Percentiles rank a stretch among this genome's conserved stretches.
phyloP scores from a whole-genome alignment of 2,888 invertebrate species.

The Metacarcinus magister region DNA sequence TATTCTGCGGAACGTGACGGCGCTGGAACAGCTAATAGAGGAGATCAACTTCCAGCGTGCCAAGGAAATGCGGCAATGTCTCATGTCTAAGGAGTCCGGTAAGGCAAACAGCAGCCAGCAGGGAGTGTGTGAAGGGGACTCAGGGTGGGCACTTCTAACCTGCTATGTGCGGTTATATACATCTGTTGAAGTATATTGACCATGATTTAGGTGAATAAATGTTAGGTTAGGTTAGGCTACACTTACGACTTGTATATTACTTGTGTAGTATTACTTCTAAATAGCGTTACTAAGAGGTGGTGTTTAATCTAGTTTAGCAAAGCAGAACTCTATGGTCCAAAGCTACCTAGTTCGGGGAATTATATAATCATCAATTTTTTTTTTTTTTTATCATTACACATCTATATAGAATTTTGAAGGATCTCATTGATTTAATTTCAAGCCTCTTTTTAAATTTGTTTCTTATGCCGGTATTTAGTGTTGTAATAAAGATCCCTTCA shows the following conservation, averaged over 20 bases:
- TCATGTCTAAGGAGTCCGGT: slow-evolving; percentile 82
- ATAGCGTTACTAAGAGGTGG: too few relatives aligned
- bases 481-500: too few relatives aligned
- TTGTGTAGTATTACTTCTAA: background rate
- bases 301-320: too few relatives aligned
- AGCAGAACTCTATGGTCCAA: too few relatives aligned
- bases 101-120: slow-evolving; percentile 49
- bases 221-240: background rate
- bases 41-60: slow-evolving; percentile 96
- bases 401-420: too few relatives aligned
- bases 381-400: too few relatives aligned
- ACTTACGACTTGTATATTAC: background rate
- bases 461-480: too few relatives aligned
- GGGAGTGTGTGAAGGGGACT: background rate
- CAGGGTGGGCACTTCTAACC: background rate
- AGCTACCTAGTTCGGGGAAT: too few relatives aligned
- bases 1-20: slow-evolving; percentile 82
- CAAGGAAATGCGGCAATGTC: slow-evolving; percentile 93
- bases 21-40: slow-evolving; percentile 92
- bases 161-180: background rate
- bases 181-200: background rate
- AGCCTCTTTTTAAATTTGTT: too few relatives aligned
- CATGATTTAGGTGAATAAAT: background rate
- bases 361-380: too few relatives aligned
- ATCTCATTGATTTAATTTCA: too few relatives aligned